Conservation (phyloP, 2,113 vertebrate species). For the Nannobrachium achirus region DNA sequence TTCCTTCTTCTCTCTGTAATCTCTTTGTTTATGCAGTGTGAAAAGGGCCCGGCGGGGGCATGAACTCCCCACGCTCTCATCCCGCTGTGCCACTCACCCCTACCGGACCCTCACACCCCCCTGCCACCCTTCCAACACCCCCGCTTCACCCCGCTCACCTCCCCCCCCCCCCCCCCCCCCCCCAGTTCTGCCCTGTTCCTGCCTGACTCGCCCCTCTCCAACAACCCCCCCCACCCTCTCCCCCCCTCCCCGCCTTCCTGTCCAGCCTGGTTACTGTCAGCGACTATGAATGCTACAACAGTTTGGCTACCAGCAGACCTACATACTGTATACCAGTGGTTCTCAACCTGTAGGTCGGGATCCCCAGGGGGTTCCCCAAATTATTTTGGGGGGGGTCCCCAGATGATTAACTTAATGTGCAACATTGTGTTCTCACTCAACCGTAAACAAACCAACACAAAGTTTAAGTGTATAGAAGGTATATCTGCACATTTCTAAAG, state of each 20-base stretch:
- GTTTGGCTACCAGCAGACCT: too few relatives aligned
- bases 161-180: constrained; percentile 37
- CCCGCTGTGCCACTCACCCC: constrained; percentile 75
- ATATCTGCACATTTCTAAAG: too few relatives aligned
- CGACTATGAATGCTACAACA: too few relatives aligned
- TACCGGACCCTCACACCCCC: constrained; percentile 68
- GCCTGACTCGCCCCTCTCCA: constrained; percentile 29
- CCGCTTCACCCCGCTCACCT: background rate
- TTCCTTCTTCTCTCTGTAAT: constrained; percentile 84
- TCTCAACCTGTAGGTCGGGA: too few relatives aligned
- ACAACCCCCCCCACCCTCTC: constrained; percentile 26
- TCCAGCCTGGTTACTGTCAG: background rate
- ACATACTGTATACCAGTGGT: too few relatives aligned
- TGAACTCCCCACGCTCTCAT: constrained; percentile 86
- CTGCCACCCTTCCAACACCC: constrained; percentile 56
- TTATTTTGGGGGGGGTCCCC: too few relatives aligned
- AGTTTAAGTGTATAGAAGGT: too few relatives aligned
- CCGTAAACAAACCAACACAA: too few relatives aligned
- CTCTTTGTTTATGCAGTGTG: constrained; percentile 90
- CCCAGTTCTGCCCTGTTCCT: constrained; percentile 16
- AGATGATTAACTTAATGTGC: too few relatives aligned
- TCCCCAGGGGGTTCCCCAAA: too few relatives aligned
- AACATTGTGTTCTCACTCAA: too few relatives aligned
- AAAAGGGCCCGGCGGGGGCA: constrained; percentile 84
- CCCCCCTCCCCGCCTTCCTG: constrained; percentile 7